Evolutionary conservation across 2,888 invertebrate species (phyloP).

Genomic region (Macrophya annulata): DNA sequence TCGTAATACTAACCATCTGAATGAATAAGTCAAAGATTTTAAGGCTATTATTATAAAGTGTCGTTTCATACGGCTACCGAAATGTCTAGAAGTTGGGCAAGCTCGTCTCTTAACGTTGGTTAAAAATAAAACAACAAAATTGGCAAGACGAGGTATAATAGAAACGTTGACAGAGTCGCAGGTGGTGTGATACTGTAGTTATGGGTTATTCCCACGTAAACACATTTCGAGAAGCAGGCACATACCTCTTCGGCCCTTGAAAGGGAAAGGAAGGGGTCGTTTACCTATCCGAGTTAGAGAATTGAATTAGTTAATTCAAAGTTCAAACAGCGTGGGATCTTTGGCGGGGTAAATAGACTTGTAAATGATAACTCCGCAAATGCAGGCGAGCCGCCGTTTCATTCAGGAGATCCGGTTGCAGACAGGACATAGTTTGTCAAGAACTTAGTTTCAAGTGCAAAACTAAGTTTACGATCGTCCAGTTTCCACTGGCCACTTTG

Average conservation of each 20-base stretch:
- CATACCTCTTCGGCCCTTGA: conserved; percentile 4
- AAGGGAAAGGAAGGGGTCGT: neutral
- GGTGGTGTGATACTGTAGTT: neutral
- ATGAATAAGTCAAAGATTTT: neutral
- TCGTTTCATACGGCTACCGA: neutral
- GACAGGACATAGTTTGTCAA: conserved; percentile 67
- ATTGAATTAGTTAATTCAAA: conserved; percentile 47
- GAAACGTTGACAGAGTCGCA: conserved; percentile 29
- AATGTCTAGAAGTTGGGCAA: neutral
- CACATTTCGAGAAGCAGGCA: neutral
- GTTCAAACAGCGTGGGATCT: conserved; percentile 52
- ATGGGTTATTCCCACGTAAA: neutral
- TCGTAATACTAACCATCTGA: neutral
- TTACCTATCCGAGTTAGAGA: conserved; percentile 24
- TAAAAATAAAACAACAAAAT: conserved; percentile 18
- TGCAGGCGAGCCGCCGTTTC: neutral
- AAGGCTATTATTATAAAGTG: neutral
- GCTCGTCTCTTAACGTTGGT: neutral
- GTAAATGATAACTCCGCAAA: conserved; percentile 42
- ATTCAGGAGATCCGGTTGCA: neutral
- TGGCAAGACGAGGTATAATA: neutral
- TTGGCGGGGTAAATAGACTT: conserved; percentile 49
- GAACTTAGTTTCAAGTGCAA: conserved; percentile 74
- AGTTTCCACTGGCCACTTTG: conserved; percentile 76
- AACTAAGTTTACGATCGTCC: conserved; percentile 75